A percentile compares a stretch with the other conserved stretches of the same genome.
These are phyloP conservation scores for Drosophila borealis DNA, from an alignment of 2,888 invertebrate species.

Conservation along the genomic window DNA sequence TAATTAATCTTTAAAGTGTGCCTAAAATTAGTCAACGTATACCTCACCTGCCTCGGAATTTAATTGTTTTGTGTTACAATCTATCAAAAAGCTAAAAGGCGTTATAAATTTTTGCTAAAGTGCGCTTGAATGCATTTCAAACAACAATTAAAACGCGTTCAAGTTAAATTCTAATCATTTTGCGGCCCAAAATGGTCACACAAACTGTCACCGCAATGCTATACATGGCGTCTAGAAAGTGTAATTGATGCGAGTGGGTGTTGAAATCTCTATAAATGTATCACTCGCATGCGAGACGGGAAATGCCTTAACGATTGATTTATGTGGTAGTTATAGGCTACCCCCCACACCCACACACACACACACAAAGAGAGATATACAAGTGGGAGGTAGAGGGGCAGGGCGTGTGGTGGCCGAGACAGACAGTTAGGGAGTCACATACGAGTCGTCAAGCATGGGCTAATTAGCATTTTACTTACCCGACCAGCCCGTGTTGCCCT, in stretches of 20 bases:
- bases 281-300: slow-evolving; percentile 41
- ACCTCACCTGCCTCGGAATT: neutral
- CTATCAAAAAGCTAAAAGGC: neutral
- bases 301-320: slow-evolving; percentile 59
- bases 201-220: slow-evolving; percentile 37
- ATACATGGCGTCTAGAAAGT: slow-evolving; percentile 46
- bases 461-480: slow-evolving; percentile 76
- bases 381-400: neutral
- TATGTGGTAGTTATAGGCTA: slow-evolving; percentile 22
- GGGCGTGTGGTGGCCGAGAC: slow-evolving; percentile 10
- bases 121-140: slow-evolving; percentile 3
- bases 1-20: slow-evolving; percentile 7
- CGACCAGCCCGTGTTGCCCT: slow-evolving; percentile 51
- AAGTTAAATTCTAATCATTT: slow-evolving; percentile 34
- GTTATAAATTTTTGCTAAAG: slow-evolving; percentile 10
- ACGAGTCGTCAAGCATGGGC: slow-evolving; percentile 45
- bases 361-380: slow-evolving; percentile 8
- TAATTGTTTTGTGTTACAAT: slow-evolving; percentile 3
- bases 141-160: slow-evolving; percentile 46
- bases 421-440: slow-evolving; percentile 25
- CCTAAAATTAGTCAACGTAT: neutral
- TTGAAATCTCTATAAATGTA: slow-evolving; percentile 55
- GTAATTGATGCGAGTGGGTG: slow-evolving; percentile 56
- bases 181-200: slow-evolving; percentile 43
- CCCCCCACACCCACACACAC: slow-evolving; percentile 6